phyloP scores from a whole-genome alignment of 2,888 invertebrate species.

The Spicauda simplicius region DNA sequence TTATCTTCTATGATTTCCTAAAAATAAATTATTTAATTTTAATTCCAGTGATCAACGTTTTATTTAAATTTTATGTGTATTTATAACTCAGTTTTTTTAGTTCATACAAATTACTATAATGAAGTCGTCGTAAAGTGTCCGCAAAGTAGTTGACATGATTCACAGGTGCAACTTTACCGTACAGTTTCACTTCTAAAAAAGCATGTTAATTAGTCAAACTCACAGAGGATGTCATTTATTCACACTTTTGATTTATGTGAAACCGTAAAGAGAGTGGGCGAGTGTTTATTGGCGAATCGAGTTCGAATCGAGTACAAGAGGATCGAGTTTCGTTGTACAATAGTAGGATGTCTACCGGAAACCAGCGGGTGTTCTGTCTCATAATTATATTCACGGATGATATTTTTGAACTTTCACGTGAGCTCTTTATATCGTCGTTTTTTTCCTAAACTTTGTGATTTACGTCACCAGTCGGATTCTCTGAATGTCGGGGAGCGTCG shows the following conservation, averaged over 20 bases:
- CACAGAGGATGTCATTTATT: neutral
- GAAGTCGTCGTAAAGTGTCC: no score
- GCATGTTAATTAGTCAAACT: neutral
- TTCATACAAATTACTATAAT: no score
- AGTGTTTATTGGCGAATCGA: slow-evolving; percentile 13
- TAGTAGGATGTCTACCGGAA: slow-evolving; percentile 73
- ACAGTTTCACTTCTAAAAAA: neutral
- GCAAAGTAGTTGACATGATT: neutral
- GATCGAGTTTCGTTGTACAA: slow-evolving; percentile 47
- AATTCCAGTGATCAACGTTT: neutral
- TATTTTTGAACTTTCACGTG: slow-evolving; percentile 83
- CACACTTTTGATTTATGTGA: slow-evolving; percentile 12
- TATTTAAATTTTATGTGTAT: no score
- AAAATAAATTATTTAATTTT: no score
- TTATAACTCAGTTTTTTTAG: no score
- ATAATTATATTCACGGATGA: slow-evolving; percentile 83
- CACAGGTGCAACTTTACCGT: no score
- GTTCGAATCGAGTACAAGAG: slow-evolving; percentile 26
- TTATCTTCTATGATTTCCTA: neutral
- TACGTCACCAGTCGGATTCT: slow-evolving; percentile 74
- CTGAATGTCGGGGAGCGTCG: slow-evolving; percentile 72
- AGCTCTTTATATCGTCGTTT: slow-evolving; percentile 76
- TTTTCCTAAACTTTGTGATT: slow-evolving; percentile 80
- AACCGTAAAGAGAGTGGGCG: slow-evolving; percentile 13
- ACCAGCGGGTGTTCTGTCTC: slow-evolving; percentile 79